Percentiles rank a stretch among this genome's conserved stretches.
These are phyloP conservation scores for Papio anubis DNA, from an alignment of 2,113 vertebrate species.

Conservation along the genomic window DNA sequence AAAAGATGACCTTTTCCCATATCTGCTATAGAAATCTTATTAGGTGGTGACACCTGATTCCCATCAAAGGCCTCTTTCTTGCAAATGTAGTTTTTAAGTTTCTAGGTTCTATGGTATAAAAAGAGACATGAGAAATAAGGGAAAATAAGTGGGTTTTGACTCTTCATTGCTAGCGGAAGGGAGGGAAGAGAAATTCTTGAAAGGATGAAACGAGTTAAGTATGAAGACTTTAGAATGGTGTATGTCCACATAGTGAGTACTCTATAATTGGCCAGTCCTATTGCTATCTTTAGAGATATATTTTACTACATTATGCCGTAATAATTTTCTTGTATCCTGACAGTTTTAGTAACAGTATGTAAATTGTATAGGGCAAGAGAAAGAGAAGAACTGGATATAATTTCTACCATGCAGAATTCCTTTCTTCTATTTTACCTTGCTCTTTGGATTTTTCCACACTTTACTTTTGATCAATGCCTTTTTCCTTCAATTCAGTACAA, in stretches of 20 bases:
- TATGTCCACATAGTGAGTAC: not conserved
- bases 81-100: not conserved
- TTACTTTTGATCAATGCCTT: not conserved
- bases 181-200: not conserved
- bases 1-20: not conserved
- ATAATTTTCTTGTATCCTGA: not conserved
- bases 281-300: not conserved
- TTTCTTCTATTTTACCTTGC: not conserved
- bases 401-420: not conserved
- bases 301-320: not conserved
- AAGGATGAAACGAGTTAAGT: not conserved
- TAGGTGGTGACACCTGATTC: not conserved
- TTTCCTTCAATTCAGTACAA: not conserved
- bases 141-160: not conserved
- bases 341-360: not conserved
- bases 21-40: not conserved
- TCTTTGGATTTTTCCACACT: not conserved
- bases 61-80: not conserved
- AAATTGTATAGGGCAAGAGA: not conserved
- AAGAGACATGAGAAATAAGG: not conserved
- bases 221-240: not conserved
- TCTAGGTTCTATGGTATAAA: not conserved
- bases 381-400: not conserved
- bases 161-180: not conserved
- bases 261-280: not conserved